Percentiles rank a stretch among this genome's conserved stretches.
Conservation (phyloP, 2,797 vertebrate genomes). For the Dryobates pubescens region DNA sequence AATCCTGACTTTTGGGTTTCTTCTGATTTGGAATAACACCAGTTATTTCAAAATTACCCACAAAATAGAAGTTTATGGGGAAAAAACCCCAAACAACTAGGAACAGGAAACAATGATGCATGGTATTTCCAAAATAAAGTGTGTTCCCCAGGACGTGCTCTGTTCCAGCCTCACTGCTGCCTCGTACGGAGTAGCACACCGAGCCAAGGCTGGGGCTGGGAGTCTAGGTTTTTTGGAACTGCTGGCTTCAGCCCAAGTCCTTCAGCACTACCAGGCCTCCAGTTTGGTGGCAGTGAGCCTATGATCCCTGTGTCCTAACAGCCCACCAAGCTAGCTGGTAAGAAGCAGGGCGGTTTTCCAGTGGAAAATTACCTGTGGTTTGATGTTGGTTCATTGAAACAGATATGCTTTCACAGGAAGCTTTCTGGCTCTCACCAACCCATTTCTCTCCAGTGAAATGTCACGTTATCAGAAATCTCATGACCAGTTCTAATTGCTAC, state of each 20-base stretch:
- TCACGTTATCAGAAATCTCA: not conserved
- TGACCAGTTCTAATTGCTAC: not conserved
- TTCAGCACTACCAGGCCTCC: not conserved
- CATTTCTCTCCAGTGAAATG: not conserved
- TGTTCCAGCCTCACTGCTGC: conserved; percentile 21
- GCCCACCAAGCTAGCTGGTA: conserved; percentile 40
- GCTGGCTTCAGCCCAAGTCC: not conserved
- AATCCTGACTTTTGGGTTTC: conserved; percentile 60
- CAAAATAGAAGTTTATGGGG: conserved; percentile 42
- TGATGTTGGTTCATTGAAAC: not conserved
- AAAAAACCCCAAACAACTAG: conserved; percentile 9
- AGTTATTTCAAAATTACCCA: conserved; percentile 47
- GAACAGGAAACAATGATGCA: conserved; percentile 64
- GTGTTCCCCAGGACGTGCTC: not conserved
- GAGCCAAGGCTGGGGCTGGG: not conserved
- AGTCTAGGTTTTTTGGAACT: not conserved
- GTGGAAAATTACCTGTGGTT: conserved; percentile 47
- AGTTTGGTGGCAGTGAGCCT: not conserved
- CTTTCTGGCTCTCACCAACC: not conserved
- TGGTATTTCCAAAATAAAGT: conserved; percentile 56
- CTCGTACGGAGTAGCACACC: rapidly evolving
- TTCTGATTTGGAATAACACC: conserved; percentile 26
- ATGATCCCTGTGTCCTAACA: not conserved
- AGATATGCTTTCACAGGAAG: conserved; percentile 7
- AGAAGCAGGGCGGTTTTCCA: conserved; percentile 28